These are phyloP conservation scores for Mixornis gularis DNA, from an alignment of 2,113 vertebrate genomes.

Conservation along the genomic window DNA sequence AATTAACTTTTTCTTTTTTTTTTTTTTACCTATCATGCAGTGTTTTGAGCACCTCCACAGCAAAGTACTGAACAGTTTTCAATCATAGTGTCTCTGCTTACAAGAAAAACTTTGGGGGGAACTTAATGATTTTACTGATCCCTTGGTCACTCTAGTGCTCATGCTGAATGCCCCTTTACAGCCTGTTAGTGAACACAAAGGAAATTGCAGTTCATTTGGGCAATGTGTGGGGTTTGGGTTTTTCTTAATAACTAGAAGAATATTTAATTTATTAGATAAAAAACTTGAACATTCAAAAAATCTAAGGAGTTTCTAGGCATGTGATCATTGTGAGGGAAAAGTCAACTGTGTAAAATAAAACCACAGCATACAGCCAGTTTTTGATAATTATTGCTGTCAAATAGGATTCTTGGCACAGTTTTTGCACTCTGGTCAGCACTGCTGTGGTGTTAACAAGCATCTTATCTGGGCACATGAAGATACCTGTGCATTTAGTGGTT, in stretches of 20 bases:
- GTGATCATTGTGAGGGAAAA: neutral
- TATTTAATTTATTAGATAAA: neutral
- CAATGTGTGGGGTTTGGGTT: neutral
- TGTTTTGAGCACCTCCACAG: neutral
- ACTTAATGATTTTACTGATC: neutral
- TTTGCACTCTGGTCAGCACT: neutral
- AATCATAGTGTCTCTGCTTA: neutral
- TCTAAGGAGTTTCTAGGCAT: neutral
- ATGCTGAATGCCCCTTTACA: accelerated
- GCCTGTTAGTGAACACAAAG: neutral
- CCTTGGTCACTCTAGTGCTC: neutral
- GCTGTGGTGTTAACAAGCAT: neutral
- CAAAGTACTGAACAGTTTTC: neutral
- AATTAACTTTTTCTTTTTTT: neutral
- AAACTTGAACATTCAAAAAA: neutral
- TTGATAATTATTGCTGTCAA: neutral
- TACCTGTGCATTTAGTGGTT: neutral
- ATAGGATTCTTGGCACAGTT: neutral
- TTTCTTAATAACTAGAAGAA: neutral
- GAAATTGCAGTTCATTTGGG: neutral
- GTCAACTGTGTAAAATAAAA: neutral
- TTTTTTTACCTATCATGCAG: neutral
- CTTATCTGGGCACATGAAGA: neutral
- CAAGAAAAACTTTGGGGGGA: neutral
- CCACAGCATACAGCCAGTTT: accelerated